Conservation (phyloP, 1,140 invertebrate species). For the Cydia pomonella region DNA sequence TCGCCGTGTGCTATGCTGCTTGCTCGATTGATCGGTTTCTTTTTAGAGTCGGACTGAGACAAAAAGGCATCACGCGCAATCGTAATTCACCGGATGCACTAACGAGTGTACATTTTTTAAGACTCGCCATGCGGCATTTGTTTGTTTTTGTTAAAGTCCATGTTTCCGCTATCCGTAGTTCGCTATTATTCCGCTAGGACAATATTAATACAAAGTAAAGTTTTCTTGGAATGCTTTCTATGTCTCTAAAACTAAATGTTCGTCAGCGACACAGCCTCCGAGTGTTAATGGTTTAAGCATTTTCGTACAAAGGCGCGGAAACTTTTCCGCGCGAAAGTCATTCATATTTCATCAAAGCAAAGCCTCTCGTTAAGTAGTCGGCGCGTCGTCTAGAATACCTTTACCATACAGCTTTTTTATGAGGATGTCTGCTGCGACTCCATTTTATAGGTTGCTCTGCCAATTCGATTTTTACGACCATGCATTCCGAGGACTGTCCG, state of each 20-base stretch:
- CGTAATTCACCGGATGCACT: constrained; percentile 78
- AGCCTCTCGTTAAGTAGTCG: constrained; percentile 24
- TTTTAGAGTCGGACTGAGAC: constrained; percentile 59
- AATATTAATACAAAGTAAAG: not conserved
- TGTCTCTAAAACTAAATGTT: constrained; percentile 5
- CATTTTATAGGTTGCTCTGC: constrained; percentile 23
- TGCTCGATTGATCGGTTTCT: constrained; percentile 64
- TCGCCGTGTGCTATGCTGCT: constrained; percentile 62
- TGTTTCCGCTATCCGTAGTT: constrained; percentile 55
- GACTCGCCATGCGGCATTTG: constrained; percentile 55
- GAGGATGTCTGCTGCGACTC: constrained; percentile 27
- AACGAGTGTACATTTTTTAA: constrained; percentile 75
- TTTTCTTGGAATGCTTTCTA: not conserved
- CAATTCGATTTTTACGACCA: constrained; percentile 33
- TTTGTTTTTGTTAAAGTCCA: constrained; percentile 64
- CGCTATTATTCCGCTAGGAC: constrained; percentile 21
- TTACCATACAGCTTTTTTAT: constrained; percentile 20
- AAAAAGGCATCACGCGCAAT: constrained; percentile 68
- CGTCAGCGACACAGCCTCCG: not conserved
- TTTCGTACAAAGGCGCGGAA: not conserved
- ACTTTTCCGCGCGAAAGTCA: constrained; percentile 8
- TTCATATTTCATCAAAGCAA: constrained; percentile 31
- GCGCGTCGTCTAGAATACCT: constrained; percentile 12
- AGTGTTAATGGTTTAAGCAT: not conserved
- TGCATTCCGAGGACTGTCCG: constrained; percentile 35